Evolutionary conservation across 2,113 vertebrate genomes (phyloP).

Genomic region (Cyphomyrus plagiostoma): DNA sequence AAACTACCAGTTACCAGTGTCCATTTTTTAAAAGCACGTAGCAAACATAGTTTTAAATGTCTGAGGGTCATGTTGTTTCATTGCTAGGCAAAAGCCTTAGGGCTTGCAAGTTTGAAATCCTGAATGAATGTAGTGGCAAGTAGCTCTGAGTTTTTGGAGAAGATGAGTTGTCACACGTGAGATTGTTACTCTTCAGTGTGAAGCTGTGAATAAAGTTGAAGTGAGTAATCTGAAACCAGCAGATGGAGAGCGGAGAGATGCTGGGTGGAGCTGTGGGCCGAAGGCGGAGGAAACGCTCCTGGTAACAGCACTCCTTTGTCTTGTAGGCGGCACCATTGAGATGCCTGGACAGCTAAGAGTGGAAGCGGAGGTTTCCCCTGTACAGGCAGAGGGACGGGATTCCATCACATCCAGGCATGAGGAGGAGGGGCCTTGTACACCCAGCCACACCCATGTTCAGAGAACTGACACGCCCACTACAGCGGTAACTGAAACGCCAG

Average conservation of each 20-base stretch:
- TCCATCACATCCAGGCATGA: not conserved
- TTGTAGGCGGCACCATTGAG: not conserved
- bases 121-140: not conserved
- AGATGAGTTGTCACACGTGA: not conserved
- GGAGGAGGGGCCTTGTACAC: not conserved
- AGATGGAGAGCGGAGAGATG: not conserved
- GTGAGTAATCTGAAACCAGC: not conserved
- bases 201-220: slow-evolving; percentile 33
- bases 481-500: slow-evolving; percentile 38
- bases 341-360: not conserved
- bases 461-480: slow-evolving; percentile 35
- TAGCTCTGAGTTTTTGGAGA: not conserved
- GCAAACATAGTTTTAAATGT: not conserved
- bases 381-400: not conserved
- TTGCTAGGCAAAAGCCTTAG: not conserved
- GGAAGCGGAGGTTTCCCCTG: not conserved
- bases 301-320: not conserved
- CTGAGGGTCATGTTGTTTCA: not conserved
- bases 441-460: not conserved
- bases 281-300: not conserved
- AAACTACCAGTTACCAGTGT: not conserved
- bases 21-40: not conserved
- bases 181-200: not conserved
- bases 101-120: not conserved
- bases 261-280: not conserved